Evolutionary conservation across 2,113 vertebrate genomes (phyloP), one percentile per base, ranked within the genome.

Genomic region (Coptodon bakossiorum): DNA sequence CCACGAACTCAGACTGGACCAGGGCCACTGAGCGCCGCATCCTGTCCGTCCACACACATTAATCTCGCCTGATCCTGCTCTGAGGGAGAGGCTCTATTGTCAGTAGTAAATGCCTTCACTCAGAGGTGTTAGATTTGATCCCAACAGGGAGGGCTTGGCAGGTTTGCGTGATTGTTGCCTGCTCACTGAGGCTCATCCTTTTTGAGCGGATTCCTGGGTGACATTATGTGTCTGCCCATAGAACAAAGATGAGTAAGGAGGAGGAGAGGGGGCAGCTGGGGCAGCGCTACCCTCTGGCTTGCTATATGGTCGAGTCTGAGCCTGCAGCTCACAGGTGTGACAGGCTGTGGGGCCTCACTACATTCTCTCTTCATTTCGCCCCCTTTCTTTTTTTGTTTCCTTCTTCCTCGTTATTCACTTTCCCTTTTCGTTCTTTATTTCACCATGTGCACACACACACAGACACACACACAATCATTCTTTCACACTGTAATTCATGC

Each of bases 251-350:
- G 92, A 90, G 91, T 87, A 78, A 84, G 84, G 89, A 84, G 86
- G 85, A 80, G 83, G 83, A 85, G 61, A 87, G 90, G 90, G 76
- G 93, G 82, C 40, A 82, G 86, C 92, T 68, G 92, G 94, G 96
- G 90, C 94, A 95, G 90, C 52, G 95, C 93, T 93, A 90, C 93
- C 93, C 94, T 95, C 95, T 96, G 95, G 95, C 95, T 96, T 63
- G 92, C 84, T 93, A 83, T 89, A 90, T 45, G 61, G 90, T 97
- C 96, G 94, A 96, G 97, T 97, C 91, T 92, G 86, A 94, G 95
- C 97, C 96, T 97, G 97, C 86, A 96, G 86, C 92, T 93, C 93
- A 93, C 94, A 96, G 96, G 96, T 97, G 95, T 88, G 95, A 92
- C 88, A 76, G 88, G 82, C 85, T 90, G 59, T 85, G 92, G 88